Conservation (phyloP, 2,888 invertebrate species). For the Chrysopilus asiliformis region DNA sequence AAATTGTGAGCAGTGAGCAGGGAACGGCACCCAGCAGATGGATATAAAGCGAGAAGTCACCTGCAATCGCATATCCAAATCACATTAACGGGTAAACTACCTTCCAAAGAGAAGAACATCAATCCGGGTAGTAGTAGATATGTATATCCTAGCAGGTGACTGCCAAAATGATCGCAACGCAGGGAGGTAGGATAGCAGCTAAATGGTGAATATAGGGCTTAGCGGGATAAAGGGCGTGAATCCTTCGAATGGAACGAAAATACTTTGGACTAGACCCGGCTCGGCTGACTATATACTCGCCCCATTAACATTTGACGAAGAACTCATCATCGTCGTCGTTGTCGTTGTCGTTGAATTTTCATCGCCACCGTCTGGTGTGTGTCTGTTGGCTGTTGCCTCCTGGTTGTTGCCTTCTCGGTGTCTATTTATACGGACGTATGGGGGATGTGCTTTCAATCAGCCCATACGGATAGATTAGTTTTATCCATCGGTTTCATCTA, state of each 20-base stretch:
- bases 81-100: conserved; percentile 13
- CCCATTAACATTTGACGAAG: no score
- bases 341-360: no score
- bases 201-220: background rate
- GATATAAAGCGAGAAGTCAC: no score
- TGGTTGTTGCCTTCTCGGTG: no score
- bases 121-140: background rate
- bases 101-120: conserved; percentile 5
- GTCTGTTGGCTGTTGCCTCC: no score
- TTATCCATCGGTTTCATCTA: conserved; percentile 12
- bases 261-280: conserved; percentile 8
- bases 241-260: conserved; percentile 1
- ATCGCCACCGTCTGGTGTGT: no score
- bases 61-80: conserved; percentile 9
- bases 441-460: conserved; percentile 12
- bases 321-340: no score
- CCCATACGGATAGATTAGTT: conserved; percentile 10
- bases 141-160: background rate
- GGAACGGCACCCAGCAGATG: no score
- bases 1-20: no score
- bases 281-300: no score
- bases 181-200: background rate
- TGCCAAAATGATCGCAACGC: background rate
- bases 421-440: no score
- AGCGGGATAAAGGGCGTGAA: background rate